Evolutionary conservation across 2,113 vertebrate genomes (phyloP).

Genomic region (Polyodon spathula): DNA sequence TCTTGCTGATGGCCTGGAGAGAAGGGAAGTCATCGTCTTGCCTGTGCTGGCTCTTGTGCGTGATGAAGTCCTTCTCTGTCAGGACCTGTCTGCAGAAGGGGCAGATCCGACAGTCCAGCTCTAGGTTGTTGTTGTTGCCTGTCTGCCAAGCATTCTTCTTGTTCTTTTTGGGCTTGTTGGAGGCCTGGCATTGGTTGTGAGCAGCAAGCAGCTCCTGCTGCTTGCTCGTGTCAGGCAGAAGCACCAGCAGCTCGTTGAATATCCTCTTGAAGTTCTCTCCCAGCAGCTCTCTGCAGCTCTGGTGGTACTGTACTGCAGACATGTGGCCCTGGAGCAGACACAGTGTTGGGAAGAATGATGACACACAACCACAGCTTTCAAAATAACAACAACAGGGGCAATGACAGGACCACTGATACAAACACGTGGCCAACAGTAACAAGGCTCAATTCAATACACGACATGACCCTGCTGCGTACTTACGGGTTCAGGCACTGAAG

Average conservation of each 20-base stretch:
- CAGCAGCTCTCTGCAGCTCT: slow-evolving; percentile 70
- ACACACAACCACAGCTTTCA: too few species aligned
- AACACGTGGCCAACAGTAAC: too few species aligned
- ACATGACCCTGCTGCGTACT: too few species aligned
- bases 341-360: neutral
- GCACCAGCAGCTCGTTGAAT: slow-evolving; percentile 84
- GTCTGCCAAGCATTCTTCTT: slow-evolving; percentile 67
- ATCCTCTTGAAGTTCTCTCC: slow-evolving; percentile 82
- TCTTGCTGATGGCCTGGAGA: slow-evolving; percentile 81
- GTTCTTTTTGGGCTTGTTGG: slow-evolving; percentile 68
- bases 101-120: slow-evolving; percentile 82
- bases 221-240: slow-evolving; percentile 81
- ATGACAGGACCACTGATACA: too few species aligned
- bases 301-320: slow-evolving; percentile 81
- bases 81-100: slow-evolving; percentile 87
- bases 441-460: too few species aligned
- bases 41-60: slow-evolving; percentile 79
- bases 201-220: slow-evolving; percentile 91
- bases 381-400: too few species aligned
- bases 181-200: slow-evolving; percentile 62
- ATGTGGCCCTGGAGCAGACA: slow-evolving; percentile 65
- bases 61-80: slow-evolving; percentile 67
- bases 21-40: slow-evolving; percentile 86
- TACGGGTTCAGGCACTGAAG: too few species aligned
- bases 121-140: slow-evolving; percentile 40